Evolutionary conservation across 2,888 invertebrate species (phyloP), one percentile per base, ranked within the genome.

Genomic region (Thymelicus sylvestris): DNA sequence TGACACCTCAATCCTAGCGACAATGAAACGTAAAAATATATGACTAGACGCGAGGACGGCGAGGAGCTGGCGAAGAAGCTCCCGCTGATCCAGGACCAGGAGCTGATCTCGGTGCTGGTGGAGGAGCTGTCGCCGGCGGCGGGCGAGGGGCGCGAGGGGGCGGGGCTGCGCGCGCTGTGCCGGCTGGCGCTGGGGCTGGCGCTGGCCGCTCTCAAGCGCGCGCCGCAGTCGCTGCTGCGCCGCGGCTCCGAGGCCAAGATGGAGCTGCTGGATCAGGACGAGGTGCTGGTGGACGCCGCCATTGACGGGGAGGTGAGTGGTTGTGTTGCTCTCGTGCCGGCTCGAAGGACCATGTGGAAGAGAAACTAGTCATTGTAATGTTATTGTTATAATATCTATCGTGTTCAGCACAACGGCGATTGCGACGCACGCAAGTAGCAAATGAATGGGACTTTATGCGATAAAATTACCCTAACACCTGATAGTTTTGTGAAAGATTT

Each of bases 251-350:
- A 82, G 60, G 74, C 77, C 0, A 78, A 79, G 57, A 74, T 77
- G 12, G 84, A 92, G 67, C 79, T 91, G 39, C 92, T 95, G 55
- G 97, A 97, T 78, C 96, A 97, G 76, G 98, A 98, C 83, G 98
- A 98, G 80, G 92, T 95, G 74, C 90, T 98, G 0, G 95, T 98
- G 1, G 97, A 98, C 80, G 95, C 96, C 7, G 97, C 98, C 1
- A 95, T 98, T 60, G 96, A 96, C 57, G 95, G 95, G 67, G 95
- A 95, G 86, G 94, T 93, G 41, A 73, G 6, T 19, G 50, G 0
- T 31, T 57, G 44, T 4, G 10, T 10, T 44, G 12, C 12, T 44
- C 12, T 44, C 44, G 44, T 8, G 10, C 44, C 12, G 44, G 44
- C 44, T 44, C 44, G 44, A 44, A 44, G 44, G 44, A 44, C 44